phyloP scores from a whole-genome alignment of 2,888 invertebrate genomes.

The Nomada hirtipes region DNA sequence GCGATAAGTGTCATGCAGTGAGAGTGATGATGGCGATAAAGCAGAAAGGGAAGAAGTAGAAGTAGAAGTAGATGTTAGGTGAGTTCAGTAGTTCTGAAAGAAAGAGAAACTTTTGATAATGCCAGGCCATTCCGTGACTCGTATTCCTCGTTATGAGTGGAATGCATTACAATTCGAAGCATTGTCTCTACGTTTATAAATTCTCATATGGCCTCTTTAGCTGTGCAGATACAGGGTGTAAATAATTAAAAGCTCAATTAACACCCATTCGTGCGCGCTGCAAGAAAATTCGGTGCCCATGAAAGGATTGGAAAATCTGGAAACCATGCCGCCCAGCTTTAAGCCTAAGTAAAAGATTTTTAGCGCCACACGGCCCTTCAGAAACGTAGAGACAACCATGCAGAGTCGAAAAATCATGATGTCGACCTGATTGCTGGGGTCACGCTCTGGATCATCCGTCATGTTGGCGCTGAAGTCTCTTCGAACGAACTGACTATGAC shows the following conservation, averaged over 20 bases:
- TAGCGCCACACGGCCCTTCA: conserved; percentile 22
- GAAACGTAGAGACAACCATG: conserved; percentile 51
- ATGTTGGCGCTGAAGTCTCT: conserved; percentile 73
- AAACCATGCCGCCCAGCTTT: not conserved
- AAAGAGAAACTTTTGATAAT: conserved; percentile 71
- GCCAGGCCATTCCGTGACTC: conserved; percentile 43
- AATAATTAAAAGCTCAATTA: not conserved
- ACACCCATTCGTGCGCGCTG: not conserved
- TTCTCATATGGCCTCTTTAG: not conserved
- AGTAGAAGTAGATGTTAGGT: conserved; percentile 65
- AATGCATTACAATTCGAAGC: conserved; percentile 22
- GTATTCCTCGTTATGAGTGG: conserved; percentile 21
- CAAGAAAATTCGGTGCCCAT: not conserved
- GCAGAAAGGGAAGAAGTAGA: conserved; percentile 70
- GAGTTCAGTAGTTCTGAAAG: conserved; percentile 76
- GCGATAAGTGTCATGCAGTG: conserved; percentile 73
- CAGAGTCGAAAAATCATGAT: conserved; percentile 61
- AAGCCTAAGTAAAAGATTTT: conserved; percentile 9
- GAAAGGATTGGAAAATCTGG: conserved; percentile 1
- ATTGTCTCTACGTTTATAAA: conserved; percentile 38
- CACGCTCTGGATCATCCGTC: conserved; percentile 76
- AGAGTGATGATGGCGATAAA: conserved; percentile 68
- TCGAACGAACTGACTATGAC: conserved; percentile 59
- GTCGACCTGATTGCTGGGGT: conserved; percentile 80
- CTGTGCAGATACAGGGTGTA: too few relatives aligned